Base-by-base conservation (phyloP, 2,888 invertebrate species). In the Dicyrtoma fusca region DNA sequence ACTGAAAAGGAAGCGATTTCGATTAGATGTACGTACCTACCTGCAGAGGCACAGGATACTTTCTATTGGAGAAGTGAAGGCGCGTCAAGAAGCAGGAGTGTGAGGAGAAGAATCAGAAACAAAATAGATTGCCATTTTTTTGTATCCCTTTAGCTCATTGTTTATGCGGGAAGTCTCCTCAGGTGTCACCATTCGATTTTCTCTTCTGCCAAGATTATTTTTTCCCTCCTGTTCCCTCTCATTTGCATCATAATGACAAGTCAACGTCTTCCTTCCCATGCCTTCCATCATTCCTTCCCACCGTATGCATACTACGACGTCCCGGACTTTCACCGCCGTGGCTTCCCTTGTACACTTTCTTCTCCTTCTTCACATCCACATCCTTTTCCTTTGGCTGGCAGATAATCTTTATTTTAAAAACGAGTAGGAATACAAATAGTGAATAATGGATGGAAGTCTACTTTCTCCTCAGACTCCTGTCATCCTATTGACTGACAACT, bases 181-280 rank as follows among this genome's bases (percentile, higher is more conserved):
- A 66, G 66, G 66, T 66, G 66, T 66, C 53, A 14, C 17, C 47
- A 25, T 42, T 47, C 63, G 23, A 63, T 63, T 63, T 63, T 63
- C 25, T 47, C 4, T 25, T 2, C 25, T 34, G 19, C 25, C 49
- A 25, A 47, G 19, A 11, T n/a, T 47, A 26, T 25, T 19, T 53
- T 53, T 66, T 26, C 21, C 42, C 42, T 25, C n/a, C 26, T 25
- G 1, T 25, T 26, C 66, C 59, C 23, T 23, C 53, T 66, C 66
- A 66, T 66, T 66, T 66, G 66, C 66, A 66, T 66, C 23, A 66
- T 66, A 66, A 66, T 66, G 66, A 55, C 66, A 53, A n/a, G n/a
- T n/a, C n/a, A n/a, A 26, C 26, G 6, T 66, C 53, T 42, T 34
- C 8, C 34, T 8, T 34, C 34, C n/a, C 34, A 14, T 26, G 19